These are phyloP conservation scores for Dendropsophus ebraccatus DNA, from an alignment of 2,113 vertebrate genomes.

Conservation along the genomic window DNA sequence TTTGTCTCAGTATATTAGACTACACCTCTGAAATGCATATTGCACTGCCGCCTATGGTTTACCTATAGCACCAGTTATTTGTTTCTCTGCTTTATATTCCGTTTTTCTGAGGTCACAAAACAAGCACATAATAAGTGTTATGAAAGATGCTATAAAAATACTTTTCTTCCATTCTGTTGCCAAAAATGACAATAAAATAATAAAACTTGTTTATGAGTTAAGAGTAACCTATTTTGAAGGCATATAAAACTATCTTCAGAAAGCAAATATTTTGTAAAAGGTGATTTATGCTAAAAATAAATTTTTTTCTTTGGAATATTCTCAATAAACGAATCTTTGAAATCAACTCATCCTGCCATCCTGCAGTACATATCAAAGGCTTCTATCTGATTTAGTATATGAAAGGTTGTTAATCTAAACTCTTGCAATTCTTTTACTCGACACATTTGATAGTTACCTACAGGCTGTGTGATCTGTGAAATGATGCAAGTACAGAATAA, in stretches of 20 bases:
- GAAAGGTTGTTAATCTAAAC: slow-evolving; percentile 39
- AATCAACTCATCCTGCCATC: slow-evolving; percentile 8
- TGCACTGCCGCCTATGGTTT: too few relatives aligned
- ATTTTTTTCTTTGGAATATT: not conserved
- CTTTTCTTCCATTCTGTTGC: not conserved
- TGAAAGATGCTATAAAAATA: not conserved
- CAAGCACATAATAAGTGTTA: not conserved
- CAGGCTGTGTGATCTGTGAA: not conserved
- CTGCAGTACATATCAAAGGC: slow-evolving; percentile 10
- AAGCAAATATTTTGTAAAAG: slow-evolving; percentile 7
- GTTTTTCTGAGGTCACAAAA: not conserved
- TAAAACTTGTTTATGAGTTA: slow-evolving; percentile 12
- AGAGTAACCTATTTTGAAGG: slow-evolving; percentile 27
- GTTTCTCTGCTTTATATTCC: not conserved
- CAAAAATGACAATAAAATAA: slow-evolving; percentile 11
- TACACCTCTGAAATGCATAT: too few relatives aligned
- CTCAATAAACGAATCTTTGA: not conserved
- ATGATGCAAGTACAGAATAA: slow-evolving; percentile 7
- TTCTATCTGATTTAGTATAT: slow-evolving; percentile 23
- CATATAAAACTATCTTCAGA: not conserved
- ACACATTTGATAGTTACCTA: slow-evolving; percentile 44
- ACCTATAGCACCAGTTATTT: not conserved
- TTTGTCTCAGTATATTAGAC: too few relatives aligned
- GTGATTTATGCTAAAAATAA: slow-evolving; percentile 16
- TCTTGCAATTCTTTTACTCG: slow-evolving; percentile 17